phyloP scores from a whole-genome alignment of 1,140 invertebrate genomes.

The Drosophila busckii region DNA sequence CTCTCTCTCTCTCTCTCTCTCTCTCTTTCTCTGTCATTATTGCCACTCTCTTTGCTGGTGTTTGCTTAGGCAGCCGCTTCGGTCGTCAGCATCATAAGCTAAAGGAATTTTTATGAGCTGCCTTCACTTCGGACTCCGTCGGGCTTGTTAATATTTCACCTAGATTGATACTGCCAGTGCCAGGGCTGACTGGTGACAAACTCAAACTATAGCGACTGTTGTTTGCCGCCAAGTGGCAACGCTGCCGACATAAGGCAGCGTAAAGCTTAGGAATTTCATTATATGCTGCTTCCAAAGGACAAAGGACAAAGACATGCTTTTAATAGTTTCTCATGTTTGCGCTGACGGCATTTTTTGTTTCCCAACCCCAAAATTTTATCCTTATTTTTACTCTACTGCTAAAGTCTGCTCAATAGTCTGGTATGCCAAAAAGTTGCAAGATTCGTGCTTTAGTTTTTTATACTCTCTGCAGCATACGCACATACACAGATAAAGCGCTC shows the following conservation, averaged over 20 bases:
- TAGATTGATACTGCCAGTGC: conserved; percentile 57
- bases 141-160: conserved; percentile 73
- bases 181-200: not conserved
- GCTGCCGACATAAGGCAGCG: conserved; percentile 36
- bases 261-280: conserved; percentile 71
- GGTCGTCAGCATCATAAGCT: conserved; percentile 24
- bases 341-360: conserved; percentile 31
- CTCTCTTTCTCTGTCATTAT: not conserved
- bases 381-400: conserved; percentile 4
- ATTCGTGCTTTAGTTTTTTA: too few relatives aligned
- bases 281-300: conserved; percentile 63
- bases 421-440: conserved; percentile 41
- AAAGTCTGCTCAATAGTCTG: conserved; percentile 5
- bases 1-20: conserved; percentile 10
- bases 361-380: too few relatives aligned
- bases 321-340: conserved; percentile 72
- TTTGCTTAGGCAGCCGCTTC: conserved; percentile 14
- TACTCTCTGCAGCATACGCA: too few relatives aligned
- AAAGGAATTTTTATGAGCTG: conserved; percentile 73
- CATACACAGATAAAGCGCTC: too few relatives aligned
- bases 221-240: conserved; percentile 38
- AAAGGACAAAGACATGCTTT: conserved; percentile 75
- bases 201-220: conserved; percentile 3
- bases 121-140: conserved; percentile 20
- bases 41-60: not conserved